Evolutionary conservation across 2,797 vertebrate species (phyloP), one percentile per base, ranked within the genome.

Genomic region (Lepus townsendii): DNA sequence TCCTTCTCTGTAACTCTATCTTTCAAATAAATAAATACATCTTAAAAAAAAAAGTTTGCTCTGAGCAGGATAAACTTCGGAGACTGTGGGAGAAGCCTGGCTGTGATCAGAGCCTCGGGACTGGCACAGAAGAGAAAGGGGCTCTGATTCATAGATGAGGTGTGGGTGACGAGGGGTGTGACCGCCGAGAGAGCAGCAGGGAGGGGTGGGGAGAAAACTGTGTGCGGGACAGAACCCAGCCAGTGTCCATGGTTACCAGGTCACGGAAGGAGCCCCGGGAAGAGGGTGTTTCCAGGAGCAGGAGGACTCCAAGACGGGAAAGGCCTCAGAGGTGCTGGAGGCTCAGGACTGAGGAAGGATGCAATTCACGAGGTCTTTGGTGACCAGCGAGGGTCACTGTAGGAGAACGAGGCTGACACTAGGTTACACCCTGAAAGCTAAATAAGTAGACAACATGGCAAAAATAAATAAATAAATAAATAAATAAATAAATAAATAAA

Each of bases 401-500:
- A 19, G 20, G 32, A 35, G 52, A 30, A 80, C 2, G 9, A 27
- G 7, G 17, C 3, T 3, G 17, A 20, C 75, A 42, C 20, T 42
- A 22, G 47, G 20, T 24, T 26, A 16, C 3, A 19, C 19, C 27
- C 2, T 19, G 42, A 32, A 42, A 52, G 42, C 24, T 11, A 72
- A 77, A 3, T 20, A 30, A 69, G 32, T 24, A 47, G 22, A 17
- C 9, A 2, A 50, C 68, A 52, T 1, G 57, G 50, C 11, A 7
- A 73, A 71, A 79, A n/a, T n/a, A n/a, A 50, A 71, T 32, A 78
- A 79, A 50, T 7, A 73, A 71, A 78, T 76, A 50, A 7, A 73
- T 65, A 78, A 79, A 50, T 32, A 78, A 79, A 50, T 7, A 73
- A 71, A 78, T 76, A 50, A 7, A 73, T 65, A 78, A 79, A 50